Evolutionary conservation across 2,797 vertebrate species (phyloP), one percentile per base, ranked within the genome.

Genomic region (Sebastes iracundus): DNA sequence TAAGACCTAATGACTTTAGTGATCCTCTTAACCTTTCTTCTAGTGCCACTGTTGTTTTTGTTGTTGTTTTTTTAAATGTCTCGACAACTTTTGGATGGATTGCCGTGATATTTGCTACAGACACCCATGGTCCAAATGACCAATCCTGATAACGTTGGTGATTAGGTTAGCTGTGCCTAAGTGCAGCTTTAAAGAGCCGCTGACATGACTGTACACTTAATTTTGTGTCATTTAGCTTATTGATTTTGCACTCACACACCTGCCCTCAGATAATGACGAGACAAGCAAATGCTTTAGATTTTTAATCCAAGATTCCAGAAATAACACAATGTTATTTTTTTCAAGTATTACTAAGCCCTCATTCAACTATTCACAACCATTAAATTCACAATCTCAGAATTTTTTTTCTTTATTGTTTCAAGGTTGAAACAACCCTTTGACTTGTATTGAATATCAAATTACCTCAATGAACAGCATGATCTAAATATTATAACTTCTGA

Each of bases 371-470:
- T n/a, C 32, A 64, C 22, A 68, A 61, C 30, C 20, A 53, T 69
- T 38, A 23, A 27, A 63, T 65, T 77, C 33, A 8, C 25, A 65
- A 25, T 56, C 58, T 38, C 33, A 30, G 23, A 65, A 18, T 22
- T 30, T 1, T 49, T 59, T 30, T 35, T 60, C 38, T 79, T 49
- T 22, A 22, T 70, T 4, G 33, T 56, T 61, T 56, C 42, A 64
- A 52, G 32, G 23, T 28, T 75, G 5, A 74, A 56, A 64, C 25
- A 65, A 60, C 22, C 27, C 27, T 81, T 64, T 74, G 80, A 73
- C 10, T 38, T 56, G 42, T 49, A 59, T 32, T 32, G 32, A 70
- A 71, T 67, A 77, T 65, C 28, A 84, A 67, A 75, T 80, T 30
- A 73, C 7, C 5, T 64, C 23, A 67, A 42, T 63, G 9, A 58